Base-by-base conservation (phyloP, 2,797 vertebrate genomes). In the Champsocephalus gunnari region DNA sequence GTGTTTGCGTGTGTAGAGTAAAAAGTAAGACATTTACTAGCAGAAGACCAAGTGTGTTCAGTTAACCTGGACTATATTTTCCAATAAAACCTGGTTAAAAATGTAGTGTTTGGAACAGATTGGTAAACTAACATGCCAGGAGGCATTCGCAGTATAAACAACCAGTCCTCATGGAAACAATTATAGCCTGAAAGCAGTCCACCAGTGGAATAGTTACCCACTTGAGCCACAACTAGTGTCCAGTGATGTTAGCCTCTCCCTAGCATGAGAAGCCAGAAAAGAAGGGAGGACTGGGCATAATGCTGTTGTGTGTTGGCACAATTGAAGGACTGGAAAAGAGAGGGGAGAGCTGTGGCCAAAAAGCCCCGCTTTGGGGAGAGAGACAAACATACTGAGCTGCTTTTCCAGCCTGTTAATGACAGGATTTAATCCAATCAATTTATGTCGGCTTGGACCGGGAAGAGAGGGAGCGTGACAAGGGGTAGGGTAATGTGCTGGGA, bases 371-470 rank as follows among this genome's bases (percentile, higher is more conserved):
- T 92, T 90, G 87, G 89, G 90, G 91, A 90, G 67, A 80, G 88
- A 89, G 90, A 89, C 90, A 92, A 93, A 93, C 93, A 93, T 92
- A 93, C 92, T 92, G 89, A 94, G 91, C 91, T 92, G 91, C 92
- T 93, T 93, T 92, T 94, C 93, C 91, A 92, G 93, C 90, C 93
- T 92, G 92, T 93, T 95, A 95, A 95, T 94, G 91, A 93, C 91
- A 93, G 93, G 92, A 92, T 95, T 95, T 93, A 94, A 93, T 93
- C 93, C 92, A 94, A 94, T 94, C 92, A 93, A 94, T 94, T 94
- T 93, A 92, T 93, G 93, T 93, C 74, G 87, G 89, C 84, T 94
- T 94, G 93, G 93, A 93, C 84, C 61, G 53, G 88, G 91, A 93
- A 92, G 85, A 94, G 92, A 93, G 89, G 80, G 89, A 92, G 87